These are phyloP conservation scores for Orius insidiosus DNA, from an alignment of 1,140 invertebrate species.

Conservation along the genomic window DNA sequence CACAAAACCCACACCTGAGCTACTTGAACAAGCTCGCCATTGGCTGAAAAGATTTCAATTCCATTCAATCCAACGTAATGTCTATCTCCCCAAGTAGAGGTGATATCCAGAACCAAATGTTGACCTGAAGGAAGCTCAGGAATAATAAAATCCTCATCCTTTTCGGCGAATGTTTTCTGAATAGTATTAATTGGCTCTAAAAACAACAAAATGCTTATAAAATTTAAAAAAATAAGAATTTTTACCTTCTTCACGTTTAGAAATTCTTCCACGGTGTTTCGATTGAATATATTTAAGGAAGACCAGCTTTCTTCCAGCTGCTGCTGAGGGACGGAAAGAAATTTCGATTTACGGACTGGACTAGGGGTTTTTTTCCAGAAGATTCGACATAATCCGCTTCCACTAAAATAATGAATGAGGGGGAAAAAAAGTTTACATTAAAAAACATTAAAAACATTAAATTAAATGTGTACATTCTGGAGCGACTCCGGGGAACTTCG, in stretches of 20 bases:
- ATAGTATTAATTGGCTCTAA: not conserved
- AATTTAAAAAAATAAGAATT: too few species aligned
- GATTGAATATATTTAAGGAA: conserved; percentile 22
- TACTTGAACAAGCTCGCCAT: conserved; percentile 37
- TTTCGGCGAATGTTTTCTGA: not conserved
- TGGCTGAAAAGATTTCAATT: conserved; percentile 52
- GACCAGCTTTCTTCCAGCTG: conserved; percentile 23
- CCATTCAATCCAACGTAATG: conserved; percentile 65
- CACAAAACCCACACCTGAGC: too few species aligned
- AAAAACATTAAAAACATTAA: too few species aligned
- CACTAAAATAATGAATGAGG: conserved; percentile 10
- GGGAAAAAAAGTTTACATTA: too few species aligned
- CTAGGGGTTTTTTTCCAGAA: conserved; percentile 2
- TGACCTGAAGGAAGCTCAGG: conserved; percentile 54
- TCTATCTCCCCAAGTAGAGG: conserved; percentile 66
- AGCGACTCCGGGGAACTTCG: not conserved
- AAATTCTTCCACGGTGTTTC: conserved; percentile 21
- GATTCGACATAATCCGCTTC: conserved; percentile 5
- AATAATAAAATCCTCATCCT: conserved; percentile 29
- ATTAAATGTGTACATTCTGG: conserved; percentile 5
- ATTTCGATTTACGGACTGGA: conserved; percentile 2
- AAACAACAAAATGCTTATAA: too few species aligned
- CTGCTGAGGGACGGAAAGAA: conserved; percentile 12
- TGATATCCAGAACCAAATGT: conserved; percentile 47
- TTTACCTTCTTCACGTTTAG: conserved; percentile 5